phyloP scores from a whole-genome alignment of 2,113 vertebrate species.

The Stomatorhinus ivindoensis region DNA sequence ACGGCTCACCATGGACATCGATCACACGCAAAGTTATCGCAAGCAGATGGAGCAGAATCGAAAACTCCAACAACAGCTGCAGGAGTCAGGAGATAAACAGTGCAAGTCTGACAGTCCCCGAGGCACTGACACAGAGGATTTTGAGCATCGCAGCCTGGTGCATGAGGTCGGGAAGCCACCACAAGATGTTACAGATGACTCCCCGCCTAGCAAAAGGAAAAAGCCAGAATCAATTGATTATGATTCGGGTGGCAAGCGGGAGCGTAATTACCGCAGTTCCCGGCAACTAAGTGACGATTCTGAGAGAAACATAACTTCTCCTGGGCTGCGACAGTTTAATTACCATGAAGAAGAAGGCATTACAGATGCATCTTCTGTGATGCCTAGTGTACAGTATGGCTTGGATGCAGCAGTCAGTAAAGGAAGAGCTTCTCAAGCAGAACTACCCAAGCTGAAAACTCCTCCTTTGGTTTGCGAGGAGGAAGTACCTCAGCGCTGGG shows the following conservation, averaged over 20 bases:
- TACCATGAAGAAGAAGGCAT: slow-evolving; percentile 74
- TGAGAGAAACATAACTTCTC: slow-evolving; percentile 69
- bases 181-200: slow-evolving; percentile 91
- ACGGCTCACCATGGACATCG: slow-evolving; percentile 82
- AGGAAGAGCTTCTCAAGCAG: slow-evolving; percentile 62
- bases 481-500: slow-evolving; percentile 77
- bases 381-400: slow-evolving; percentile 63
- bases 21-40: slow-evolving; percentile 93
- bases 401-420: slow-evolving; percentile 69
- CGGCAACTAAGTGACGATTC: slow-evolving; percentile 88
- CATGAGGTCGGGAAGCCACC: slow-evolving; percentile 96
- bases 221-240: slow-evolving; percentile 80
- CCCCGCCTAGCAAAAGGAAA: slow-evolving; percentile 87
- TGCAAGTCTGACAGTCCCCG: slow-evolving; percentile 81
- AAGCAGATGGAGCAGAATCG: slow-evolving; percentile 98
- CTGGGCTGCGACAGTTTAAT: slow-evolving; percentile 66
- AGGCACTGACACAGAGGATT: slow-evolving; percentile 77
- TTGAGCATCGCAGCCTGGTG: slow-evolving; percentile 88
- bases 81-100: slow-evolving; percentile 82
- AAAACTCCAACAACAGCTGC: slow-evolving; percentile 79
- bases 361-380: slow-evolving; percentile 58
- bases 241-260: slow-evolving; percentile 75
- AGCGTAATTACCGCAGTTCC: slow-evolving; percentile 87
- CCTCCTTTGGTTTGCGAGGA: slow-evolving; percentile 70
- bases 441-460: slow-evolving; percentile 74